Evolutionary conservation across 2,888 invertebrate genomes (phyloP), one percentile per base, ranked within the genome.

Genomic region (Andrena fulva): DNA sequence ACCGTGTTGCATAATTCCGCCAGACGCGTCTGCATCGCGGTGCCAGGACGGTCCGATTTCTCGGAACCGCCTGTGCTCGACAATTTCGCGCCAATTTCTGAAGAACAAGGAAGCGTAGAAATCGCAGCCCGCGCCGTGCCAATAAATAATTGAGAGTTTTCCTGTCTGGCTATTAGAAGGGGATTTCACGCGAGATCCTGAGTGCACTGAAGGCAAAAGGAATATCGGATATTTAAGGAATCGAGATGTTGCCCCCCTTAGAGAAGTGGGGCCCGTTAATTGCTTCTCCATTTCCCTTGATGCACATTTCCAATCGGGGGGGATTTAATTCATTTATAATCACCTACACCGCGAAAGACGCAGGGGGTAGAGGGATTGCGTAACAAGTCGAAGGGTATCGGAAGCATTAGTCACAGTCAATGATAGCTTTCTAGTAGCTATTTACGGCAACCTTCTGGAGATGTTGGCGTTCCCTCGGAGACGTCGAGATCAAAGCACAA

Each of bases 41-140:
- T 31, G 54, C 31, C 42, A 1, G 63, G 35, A 35, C 20, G 50
- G 50, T 63, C 67, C 27, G 82, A 82, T 83, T 82, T 74, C 77
- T 70, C 77, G 59, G 73, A 59, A 78, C 52, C 70, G 62, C 35
- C 48, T 66, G 56, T 24, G 71, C 69, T 66, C 54, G 52, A 75
- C 54, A 33, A 71, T 80, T 75, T 80, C 70, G 77, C 77, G 62
- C 62, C 70, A 68, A 78, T 83, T 77, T 82, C 77, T 69, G 68
- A 31, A 27, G 77, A 82, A 83, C 82, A 77, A 77, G 77, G 77
- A 73, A 80, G 80, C 77, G 20, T 56, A 33, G 29, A 72, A 72
- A 62, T 52, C 12, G 56, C 60, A 35, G 52, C n/a, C 52, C 48
- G 52, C 12, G 29, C 33, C 48, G 50, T 7, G 35, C 63, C 56